Evolutionary conservation across 2,888 invertebrate species (phyloP), one percentile per base, ranked within the genome.

Genomic region (Gymnoscelis rufifasciata): DNA sequence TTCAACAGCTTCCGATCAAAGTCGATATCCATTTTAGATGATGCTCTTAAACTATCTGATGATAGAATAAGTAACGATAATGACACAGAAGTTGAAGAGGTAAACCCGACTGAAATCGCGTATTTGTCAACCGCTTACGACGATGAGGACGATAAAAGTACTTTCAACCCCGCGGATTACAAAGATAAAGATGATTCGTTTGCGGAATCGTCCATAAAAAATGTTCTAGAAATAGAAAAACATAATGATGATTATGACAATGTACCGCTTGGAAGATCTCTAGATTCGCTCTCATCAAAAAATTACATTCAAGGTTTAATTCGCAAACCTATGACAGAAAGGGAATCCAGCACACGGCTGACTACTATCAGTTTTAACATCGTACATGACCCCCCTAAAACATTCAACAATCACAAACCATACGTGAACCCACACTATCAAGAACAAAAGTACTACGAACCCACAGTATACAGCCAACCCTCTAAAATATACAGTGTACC

Each of bases 401-500:
- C 57, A 47, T 69, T 33, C 45, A 68, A 71, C 40, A 66, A 71
- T 26, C 68, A 57, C 38, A 63, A 67, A 33, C 56, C 66, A 15
- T 73, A 64, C 50, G 49, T 57, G 24, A 59, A 59, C 26, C 51
- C 66, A 51, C 66, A 68, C 52, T 55, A 57, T 39, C 51, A 61
- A 26, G 62, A 64, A 14, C 56, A 68, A 36, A 66, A 69, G 27
- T 68, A 70, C 56, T 81, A 80, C 51, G 66, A 77, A 47, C 66
- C 78, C 14, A 81, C 81, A 63, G 47, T 57, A 24, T 56, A 56
- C 46, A 56, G 55, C 24, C 43, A 41, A 7, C 84, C 89, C 0
- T 80, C 89, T 1, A 88, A 89, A 54, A 74, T 83, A 51, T 90
- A 90, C 56, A 84, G 86, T 42, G 86, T 88, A 62, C 89, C 89